Conservation (phyloP, 2,888 invertebrate species). For the Aphodius granarius region DNA sequence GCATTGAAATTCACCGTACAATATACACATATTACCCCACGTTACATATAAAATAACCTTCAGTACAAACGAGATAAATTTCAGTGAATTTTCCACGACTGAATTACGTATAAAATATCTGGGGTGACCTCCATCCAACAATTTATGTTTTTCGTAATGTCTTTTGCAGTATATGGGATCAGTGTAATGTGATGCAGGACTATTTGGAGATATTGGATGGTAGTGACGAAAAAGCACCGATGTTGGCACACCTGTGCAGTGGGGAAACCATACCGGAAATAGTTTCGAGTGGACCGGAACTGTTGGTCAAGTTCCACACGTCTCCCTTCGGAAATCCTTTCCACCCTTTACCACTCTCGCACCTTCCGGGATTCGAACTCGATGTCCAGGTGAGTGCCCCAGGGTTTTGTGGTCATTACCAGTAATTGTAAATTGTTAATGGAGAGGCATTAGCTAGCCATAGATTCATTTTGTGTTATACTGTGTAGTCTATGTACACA, state of each 20-base stretch:
- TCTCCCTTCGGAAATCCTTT: slow-evolving; percentile 82
- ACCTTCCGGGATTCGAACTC: slow-evolving; percentile 79
- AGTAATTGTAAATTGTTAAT: background rate
- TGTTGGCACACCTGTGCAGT: slow-evolving; percentile 77
- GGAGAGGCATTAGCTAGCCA: background rate
- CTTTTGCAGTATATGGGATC: slow-evolving; percentile 71
- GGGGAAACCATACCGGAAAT: slow-evolving; percentile 82
- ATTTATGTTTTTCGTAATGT: background rate
- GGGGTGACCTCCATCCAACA: background rate
- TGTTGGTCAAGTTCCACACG: slow-evolving; percentile 79
- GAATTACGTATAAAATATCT: no score
- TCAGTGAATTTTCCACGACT: no score
- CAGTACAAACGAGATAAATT: no score
- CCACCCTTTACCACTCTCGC: slow-evolving; percentile 76
- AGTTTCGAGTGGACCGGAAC: slow-evolving; percentile 74
- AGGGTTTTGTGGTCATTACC: background rate
- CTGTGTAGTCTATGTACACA: no score
- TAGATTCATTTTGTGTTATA: no score
- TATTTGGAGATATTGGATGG: slow-evolving; percentile 83
- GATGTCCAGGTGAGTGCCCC: slow-evolving; percentile 69
- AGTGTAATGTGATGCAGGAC: slow-evolving; percentile 81
- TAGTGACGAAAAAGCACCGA: slow-evolving; percentile 67
- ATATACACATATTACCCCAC: no score
- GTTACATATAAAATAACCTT: no score
- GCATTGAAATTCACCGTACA: background rate